phyloP scores from a whole-genome alignment of 2,113 vertebrate species.

The Agelaius phoeniceus region DNA sequence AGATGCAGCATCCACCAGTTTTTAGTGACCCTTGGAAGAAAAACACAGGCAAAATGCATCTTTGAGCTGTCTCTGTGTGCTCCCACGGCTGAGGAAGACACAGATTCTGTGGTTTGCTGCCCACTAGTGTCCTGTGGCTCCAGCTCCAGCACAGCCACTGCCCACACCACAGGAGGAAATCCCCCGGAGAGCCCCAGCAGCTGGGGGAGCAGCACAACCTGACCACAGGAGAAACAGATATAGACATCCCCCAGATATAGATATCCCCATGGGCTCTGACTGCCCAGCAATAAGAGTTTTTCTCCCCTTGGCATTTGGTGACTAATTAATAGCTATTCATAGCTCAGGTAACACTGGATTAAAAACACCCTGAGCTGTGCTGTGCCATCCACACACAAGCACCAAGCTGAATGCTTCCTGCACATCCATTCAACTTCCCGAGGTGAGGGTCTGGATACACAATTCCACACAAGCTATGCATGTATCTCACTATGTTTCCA shows the following conservation, averaged over 20 bases:
- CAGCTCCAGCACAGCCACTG: neutral
- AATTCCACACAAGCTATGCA: neutral
- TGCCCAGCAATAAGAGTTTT: neutral
- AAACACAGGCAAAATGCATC: neutral
- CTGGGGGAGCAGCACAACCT: neutral
- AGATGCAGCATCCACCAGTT: neutral
- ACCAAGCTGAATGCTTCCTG: neutral
- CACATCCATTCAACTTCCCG: neutral
- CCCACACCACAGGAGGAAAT: neutral
- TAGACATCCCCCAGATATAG: accelerated
- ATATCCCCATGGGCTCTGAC: accelerated
- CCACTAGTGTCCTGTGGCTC: constrained; percentile 75
- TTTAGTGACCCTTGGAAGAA: neutral
- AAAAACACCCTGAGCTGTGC: neutral
- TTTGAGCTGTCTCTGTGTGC: neutral
- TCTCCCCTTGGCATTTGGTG: neutral
- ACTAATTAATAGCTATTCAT: constrained; percentile 7
- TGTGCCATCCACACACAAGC: neutral
- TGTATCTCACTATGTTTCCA: neutral
- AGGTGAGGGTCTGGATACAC: neutral
- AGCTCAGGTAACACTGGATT: neutral
- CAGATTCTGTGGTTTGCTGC: constrained; percentile 73
- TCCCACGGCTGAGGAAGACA: neutral
- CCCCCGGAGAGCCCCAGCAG: neutral
- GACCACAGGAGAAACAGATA: neutral